Conservation (phyloP, 2,888 invertebrate species). For the Aromia moschata region DNA sequence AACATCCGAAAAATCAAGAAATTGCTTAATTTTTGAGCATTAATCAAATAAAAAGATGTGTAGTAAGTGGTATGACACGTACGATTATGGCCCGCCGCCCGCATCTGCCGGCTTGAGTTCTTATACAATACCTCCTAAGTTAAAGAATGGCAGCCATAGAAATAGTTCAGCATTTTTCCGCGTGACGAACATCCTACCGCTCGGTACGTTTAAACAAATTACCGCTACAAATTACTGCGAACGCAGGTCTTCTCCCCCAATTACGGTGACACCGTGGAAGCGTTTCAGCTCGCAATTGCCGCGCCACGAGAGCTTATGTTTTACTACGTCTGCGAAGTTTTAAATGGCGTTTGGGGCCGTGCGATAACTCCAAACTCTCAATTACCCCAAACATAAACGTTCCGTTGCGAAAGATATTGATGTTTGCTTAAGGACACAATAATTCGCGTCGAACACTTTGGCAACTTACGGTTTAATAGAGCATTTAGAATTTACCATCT, state of each 20-base stretch:
- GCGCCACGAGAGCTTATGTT: slow-evolving; percentile 29
- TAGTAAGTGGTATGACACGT: no score
- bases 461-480: slow-evolving; percentile 7
- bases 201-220: slow-evolving; percentile 18
- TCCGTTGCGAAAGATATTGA: slow-evolving; percentile 22
- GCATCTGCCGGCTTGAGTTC: no score
- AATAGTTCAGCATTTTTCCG: no score
- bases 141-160: no score
- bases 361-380: slow-evolving; percentile 26
- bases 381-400: slow-evolving; percentile 23
- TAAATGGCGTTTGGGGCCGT: slow-evolving; percentile 26
- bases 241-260: slow-evolving; percentile 18
- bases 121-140: no score
- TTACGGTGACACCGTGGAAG: slow-evolving; percentile 20
- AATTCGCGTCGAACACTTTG: slow-evolving; percentile 2
- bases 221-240: slow-evolving; percentile 1
- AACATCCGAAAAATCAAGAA: no score
- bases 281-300: slow-evolving; percentile 15
- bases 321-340: slow-evolving; percentile 33
- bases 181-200: no score
- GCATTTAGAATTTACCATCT: no score
- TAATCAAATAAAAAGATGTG: no score
- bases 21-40: no score
- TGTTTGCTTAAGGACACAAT: slow-evolving; percentile 21
- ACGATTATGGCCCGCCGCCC: no score